phyloP scores from a whole-genome alignment of 2,888 invertebrate genomes.

The Apoderus coryli region DNA sequence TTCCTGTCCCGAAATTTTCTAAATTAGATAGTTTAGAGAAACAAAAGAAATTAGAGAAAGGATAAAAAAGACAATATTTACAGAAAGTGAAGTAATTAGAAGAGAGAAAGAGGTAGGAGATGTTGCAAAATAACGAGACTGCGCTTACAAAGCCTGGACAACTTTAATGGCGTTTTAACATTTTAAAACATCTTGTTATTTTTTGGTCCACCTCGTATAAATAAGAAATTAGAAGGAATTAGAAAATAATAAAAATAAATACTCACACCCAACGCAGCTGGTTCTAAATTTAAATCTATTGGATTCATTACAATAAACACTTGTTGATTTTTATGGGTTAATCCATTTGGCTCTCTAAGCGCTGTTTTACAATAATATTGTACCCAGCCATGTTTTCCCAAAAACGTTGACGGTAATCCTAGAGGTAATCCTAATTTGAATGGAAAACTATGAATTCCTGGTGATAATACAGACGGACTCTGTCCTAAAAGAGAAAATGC shows the following conservation, averaged over 20 bases:
- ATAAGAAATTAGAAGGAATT: slow-evolving; percentile 1
- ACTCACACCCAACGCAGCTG: slow-evolving; percentile 74
- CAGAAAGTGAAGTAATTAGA: slow-evolving; percentile 9
- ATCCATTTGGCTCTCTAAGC: slow-evolving; percentile 70
- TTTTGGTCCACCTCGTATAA: no score
- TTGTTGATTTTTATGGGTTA: slow-evolving; percentile 90
- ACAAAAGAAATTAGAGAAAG: slow-evolving; percentile 16
- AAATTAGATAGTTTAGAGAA: slow-evolving; percentile 22
- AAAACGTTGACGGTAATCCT: slow-evolving; percentile 82
- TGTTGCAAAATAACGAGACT: no score
- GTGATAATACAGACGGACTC: slow-evolving; percentile 69
- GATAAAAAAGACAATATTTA: slow-evolving; percentile 13
- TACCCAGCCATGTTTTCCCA: slow-evolving; percentile 90
- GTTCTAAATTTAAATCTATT: slow-evolving; percentile 82
- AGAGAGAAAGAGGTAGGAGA: no score
- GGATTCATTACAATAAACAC: slow-evolving; percentile 97
- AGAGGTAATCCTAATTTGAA: slow-evolving; percentile 83
- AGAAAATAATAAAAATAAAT: slow-evolving; percentile 5
- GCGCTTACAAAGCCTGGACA: no score
- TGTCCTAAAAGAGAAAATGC: slow-evolving; percentile 43
- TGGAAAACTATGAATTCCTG: slow-evolving; percentile 89
- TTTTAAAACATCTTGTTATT: no score
- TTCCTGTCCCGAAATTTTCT: slow-evolving; percentile 46
- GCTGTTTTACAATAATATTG: slow-evolving; percentile 90
- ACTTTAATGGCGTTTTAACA: no score